Conservation (phyloP, 2,888 invertebrate genomes). For the Archips crataeganus region DNA sequence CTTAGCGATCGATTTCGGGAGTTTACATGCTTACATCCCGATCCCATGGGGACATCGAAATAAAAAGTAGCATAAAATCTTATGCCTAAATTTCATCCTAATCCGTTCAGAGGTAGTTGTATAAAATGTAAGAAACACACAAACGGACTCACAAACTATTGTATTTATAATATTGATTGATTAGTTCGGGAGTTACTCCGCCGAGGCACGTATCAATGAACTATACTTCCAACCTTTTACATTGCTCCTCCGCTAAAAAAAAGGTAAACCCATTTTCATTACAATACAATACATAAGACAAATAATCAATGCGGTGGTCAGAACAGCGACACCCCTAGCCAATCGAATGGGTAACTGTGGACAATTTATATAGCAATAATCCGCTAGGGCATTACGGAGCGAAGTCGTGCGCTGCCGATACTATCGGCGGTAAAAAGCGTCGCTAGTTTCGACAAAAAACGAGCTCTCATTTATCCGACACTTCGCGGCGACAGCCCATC, state of each 20-base stretch:
- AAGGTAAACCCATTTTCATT: no score
- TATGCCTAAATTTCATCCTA: no score
- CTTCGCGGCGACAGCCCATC: conserved; percentile 73
- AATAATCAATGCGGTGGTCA: not conserved
- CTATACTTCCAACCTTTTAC: no score
- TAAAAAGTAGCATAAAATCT: no score
- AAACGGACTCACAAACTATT: no score
- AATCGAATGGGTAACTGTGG: conserved; percentile 80
- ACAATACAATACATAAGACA: not conserved
- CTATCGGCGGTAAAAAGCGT: conserved; percentile 77
- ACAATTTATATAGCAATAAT: conserved; percentile 86
- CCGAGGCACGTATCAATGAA: no score
- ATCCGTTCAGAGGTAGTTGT: no score
- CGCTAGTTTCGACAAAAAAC: conserved; percentile 83
- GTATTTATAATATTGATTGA: no score
- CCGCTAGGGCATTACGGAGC: conserved; percentile 78
- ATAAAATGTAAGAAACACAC: no score
- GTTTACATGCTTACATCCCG: not conserved
- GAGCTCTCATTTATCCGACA: conserved; percentile 83
- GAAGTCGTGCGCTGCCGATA: conserved; percentile 69
- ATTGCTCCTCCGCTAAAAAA: no score
- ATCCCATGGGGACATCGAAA: not conserved
- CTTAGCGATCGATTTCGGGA: not conserved
- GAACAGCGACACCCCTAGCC: conserved; percentile 64
- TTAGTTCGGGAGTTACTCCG: no score